phyloP scores from a whole-genome alignment of 1,140 invertebrate species.

The Caligus rogercresseyi region DNA sequence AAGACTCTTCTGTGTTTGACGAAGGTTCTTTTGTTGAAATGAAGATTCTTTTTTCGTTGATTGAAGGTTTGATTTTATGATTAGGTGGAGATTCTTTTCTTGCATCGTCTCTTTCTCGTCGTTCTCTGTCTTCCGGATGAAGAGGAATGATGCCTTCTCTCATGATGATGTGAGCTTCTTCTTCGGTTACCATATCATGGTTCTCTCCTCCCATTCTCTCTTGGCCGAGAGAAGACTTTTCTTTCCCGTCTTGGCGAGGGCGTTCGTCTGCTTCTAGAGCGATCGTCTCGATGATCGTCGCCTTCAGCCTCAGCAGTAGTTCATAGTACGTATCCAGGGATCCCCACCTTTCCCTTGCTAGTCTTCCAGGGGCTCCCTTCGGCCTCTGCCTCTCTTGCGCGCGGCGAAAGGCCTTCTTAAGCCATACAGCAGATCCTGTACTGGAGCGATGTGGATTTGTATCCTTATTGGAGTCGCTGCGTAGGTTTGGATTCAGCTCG shows the following conservation, averaged over 20 bases:
- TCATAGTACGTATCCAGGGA: slow-evolving; percentile 28
- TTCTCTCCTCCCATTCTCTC: slow-evolving; percentile 20
- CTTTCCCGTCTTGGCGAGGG: slow-evolving; percentile 8
- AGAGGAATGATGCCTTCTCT: background rate
- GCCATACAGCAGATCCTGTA: background rate
- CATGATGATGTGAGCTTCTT: background rate
- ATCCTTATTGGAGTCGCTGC: background rate
- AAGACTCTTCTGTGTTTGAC: background rate
- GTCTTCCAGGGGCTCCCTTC: slow-evolving; percentile 38
- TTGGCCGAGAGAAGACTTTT: slow-evolving; percentile 12
- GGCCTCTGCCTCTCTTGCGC: slow-evolving; percentile 38
- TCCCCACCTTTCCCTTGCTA: slow-evolving; percentile 44
- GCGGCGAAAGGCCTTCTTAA: slow-evolving; percentile 36
- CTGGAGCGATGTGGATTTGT: background rate
- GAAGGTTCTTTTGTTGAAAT: background rate
- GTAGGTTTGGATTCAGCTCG: background rate
- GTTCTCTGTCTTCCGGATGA: slow-evolving; percentile 16
- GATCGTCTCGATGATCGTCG: slow-evolving; percentile 21
- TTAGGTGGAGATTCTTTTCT: too few species aligned
- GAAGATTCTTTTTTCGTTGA: background rate
- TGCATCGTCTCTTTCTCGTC: too few species aligned
- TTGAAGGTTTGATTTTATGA: background rate
- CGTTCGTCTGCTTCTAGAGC: slow-evolving; percentile 21
- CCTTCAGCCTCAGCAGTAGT: slow-evolving; percentile 31
- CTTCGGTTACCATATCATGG: background rate